phyloP scores from a whole-genome alignment of 2,888 invertebrate species.

The Ctenicera cuprea region DNA sequence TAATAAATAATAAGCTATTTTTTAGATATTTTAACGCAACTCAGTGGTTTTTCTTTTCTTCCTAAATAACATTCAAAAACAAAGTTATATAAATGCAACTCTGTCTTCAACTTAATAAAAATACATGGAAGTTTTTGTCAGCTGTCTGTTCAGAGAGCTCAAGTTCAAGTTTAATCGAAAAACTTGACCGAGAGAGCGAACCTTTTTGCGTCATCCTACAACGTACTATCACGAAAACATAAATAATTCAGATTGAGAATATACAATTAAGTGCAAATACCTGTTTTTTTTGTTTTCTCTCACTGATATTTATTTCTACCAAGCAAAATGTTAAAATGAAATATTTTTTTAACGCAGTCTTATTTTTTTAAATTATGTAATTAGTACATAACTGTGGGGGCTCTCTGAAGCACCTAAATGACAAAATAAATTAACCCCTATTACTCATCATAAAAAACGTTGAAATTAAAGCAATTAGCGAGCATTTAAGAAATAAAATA shows the following conservation, averaged over 20 bases:
- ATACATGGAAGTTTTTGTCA: slow-evolving; percentile 18
- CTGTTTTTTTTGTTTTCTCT: no score
- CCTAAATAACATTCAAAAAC: neutral
- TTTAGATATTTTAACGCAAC: neutral
- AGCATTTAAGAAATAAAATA: slow-evolving; percentile 22
- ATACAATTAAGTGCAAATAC: no score
- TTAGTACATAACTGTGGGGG: no score
- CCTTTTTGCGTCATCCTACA: neutral
- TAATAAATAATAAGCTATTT: neutral
- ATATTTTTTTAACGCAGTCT: no score
- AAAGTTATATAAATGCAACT: neutral
- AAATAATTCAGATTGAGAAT: no score
- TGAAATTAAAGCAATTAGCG: slow-evolving; percentile 12
- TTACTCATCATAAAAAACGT: neutral
- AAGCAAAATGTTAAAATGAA: no score
- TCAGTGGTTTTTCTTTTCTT: neutral
- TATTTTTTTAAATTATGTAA: no score
- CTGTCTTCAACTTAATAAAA: neutral
- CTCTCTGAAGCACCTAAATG: no score
- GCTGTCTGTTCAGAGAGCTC: slow-evolving; percentile 6
- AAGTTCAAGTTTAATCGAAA: slow-evolving; percentile 34
- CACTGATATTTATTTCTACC: no score
- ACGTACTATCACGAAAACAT: no score
- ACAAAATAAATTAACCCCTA: slow-evolving; percentile 1
- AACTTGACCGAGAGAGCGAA: slow-evolving; percentile 20